Evolutionary conservation across 53 echinoderm and acorn worm species (phyloP).

Genomic region (Holothuria leucospilota): DNA sequence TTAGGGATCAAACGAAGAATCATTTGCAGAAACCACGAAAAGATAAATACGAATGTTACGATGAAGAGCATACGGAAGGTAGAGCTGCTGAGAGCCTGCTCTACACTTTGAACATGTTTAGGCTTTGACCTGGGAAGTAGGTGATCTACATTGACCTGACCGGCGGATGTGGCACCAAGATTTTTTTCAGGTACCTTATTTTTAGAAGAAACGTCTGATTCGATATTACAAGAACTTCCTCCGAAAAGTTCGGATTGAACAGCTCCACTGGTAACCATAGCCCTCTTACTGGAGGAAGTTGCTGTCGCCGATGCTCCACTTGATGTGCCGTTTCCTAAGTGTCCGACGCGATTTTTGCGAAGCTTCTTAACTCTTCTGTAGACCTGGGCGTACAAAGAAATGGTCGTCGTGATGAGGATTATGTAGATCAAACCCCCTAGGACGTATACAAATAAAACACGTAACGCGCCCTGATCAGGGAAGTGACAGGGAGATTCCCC

Average conservation of each 20-base stretch:
- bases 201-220: no score
- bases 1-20: not conserved
- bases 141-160: no score
- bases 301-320: no score
- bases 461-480: not conserved
- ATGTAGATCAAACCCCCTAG: not conserved
- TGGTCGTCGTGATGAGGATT: not conserved
- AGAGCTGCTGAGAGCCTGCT: not conserved
- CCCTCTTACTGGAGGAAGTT: no score
- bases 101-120: no score
- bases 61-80: conserved; percentile 23
- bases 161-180: no score
- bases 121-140: no score
- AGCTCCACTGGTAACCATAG: no score
- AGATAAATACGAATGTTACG: conserved; percentile 12
- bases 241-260: no score
- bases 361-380: not conserved
- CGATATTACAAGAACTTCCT: no score
- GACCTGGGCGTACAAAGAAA: conserved; percentile 1
- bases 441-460: not conserved
- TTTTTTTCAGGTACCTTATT: no score
- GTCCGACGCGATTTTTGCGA: not conserved
- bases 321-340: no score
- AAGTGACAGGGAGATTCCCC: conserved; percentile 19
- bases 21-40: conserved; percentile 2